Conservation (phyloP, 2,888 invertebrate genomes). For the Acanthosepion esculentum region DNA sequence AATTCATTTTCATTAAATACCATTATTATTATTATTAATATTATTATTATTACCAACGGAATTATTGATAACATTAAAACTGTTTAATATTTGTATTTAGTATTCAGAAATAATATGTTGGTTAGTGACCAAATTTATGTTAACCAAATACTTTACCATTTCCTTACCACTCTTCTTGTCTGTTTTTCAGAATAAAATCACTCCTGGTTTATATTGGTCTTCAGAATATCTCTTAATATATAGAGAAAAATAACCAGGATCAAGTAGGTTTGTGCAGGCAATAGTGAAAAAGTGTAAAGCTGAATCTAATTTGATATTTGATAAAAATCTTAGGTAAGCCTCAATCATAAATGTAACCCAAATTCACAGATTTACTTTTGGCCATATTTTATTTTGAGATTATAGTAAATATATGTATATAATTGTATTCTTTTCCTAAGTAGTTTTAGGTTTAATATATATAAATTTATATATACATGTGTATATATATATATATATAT, state of each 20-base stretch:
- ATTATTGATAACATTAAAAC: not conserved
- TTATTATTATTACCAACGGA: not conserved
- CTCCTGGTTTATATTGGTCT: not conserved
- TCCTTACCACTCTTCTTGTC: not conserved
- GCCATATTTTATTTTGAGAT: not conserved
- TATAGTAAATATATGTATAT: not conserved
- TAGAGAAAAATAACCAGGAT: not conserved
- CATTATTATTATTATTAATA: not conserved
- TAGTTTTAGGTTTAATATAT: not conserved
- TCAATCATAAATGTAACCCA: not conserved
- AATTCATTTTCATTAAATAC: not conserved
- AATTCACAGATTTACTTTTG: not conserved
- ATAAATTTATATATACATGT: not conserved
- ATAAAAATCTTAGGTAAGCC: not conserved
- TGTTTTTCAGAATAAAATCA: not conserved
- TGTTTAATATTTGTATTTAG: not conserved
- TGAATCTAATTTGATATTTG: not conserved
- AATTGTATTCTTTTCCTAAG: not conserved
- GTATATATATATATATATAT: not conserved
- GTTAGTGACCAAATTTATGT: not conserved
- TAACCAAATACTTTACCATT: conserved; percentile 18
- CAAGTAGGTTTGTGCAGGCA: not conserved
- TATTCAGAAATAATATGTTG: not conserved
- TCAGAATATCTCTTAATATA: not conserved
- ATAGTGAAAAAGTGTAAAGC: not conserved